phyloP scores from a whole-genome alignment of 2,113 vertebrate species.

The Ceratotherium simum region DNA sequence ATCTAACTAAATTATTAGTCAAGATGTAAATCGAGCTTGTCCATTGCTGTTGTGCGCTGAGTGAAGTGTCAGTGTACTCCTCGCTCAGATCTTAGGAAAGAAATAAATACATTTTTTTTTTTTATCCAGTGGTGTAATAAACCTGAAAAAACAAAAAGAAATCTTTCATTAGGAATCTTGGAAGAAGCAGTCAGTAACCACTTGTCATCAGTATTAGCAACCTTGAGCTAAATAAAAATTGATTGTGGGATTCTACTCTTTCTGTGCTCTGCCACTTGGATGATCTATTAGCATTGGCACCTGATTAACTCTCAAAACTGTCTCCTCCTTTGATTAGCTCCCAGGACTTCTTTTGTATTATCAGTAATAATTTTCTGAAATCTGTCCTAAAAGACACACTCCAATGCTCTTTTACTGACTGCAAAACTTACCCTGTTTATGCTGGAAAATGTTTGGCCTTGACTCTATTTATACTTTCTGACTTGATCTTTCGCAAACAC shows the following conservation, averaged over 20 bases:
- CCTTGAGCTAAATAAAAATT: slow-evolving; percentile 68
- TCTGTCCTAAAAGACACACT: slow-evolving; percentile 45
- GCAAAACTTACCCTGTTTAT: slow-evolving; percentile 36
- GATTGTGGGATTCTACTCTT: slow-evolving; percentile 59
- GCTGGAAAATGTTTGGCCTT: slow-evolving; percentile 55
- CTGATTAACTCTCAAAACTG: slow-evolving; percentile 79
- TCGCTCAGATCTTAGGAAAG: background rate
- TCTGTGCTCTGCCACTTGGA: slow-evolving; percentile 72
- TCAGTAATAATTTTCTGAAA: slow-evolving; percentile 68
- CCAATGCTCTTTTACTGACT: slow-evolving; percentile 21
- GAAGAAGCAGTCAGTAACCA: slow-evolving; percentile 62
- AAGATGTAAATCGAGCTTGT: background rate
- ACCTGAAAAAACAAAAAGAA: background rate
- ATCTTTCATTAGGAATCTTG: slow-evolving; percentile 56
- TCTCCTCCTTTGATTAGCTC: slow-evolving; percentile 75
- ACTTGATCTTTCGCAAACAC: slow-evolving; percentile 49
- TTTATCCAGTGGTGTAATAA: background rate
- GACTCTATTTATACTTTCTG: slow-evolving; percentile 70
- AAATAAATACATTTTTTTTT: slow-evolving; percentile 44
- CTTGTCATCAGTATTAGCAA: slow-evolving; percentile 70
- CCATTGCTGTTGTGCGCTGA: background rate
- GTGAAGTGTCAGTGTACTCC: background rate
- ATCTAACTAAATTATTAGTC: slow-evolving; percentile 53
- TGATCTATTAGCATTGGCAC: slow-evolving; percentile 67
- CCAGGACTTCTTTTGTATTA: slow-evolving; percentile 63